Base-by-base conservation (phyloP, 2,113 vertebrate genomes). In the Serilophus lunatus region DNA sequence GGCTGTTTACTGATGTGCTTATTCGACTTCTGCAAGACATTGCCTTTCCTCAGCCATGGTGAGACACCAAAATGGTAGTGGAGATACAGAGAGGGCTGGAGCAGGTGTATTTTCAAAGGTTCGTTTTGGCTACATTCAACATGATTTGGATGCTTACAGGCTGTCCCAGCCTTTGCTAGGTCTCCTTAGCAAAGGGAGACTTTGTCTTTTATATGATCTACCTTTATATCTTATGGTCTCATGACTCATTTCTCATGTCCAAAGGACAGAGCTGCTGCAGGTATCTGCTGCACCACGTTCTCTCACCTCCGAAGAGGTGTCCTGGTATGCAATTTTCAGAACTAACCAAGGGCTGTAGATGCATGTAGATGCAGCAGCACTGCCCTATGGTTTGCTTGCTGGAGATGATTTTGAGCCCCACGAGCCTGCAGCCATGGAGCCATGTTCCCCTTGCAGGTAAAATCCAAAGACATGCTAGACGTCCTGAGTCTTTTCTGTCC, bases 321-420 rank as follows among this genome's bases (percentile, higher is more conserved):
- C 9, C 47, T 51, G 38, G 17, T 12, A 26, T 22, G 50, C 2
- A 24, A 13, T 75, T 92, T 94, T 84, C 56, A 91, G 23, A 91
- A 26, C 44, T 56, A 33, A 17, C 12, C 3, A 6, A 28, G 51
- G 53, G 26, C 42, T 75, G n/a, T 24, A 65, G 74, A n/a, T n/a
- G 44, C 17, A 31, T 2, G 2, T 1, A 83, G 63, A 63, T 10
- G 29, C 38, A 38, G 47, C 51, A 60, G 81, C 47, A 51, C 26
- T 82, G 54, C 26, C 29, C 9, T 40, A 18, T 1, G 13, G 13
- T 63, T 81, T 66, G 45, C 28, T 81, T 0, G 0, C 47, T 72
- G 6, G 3, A 25, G 56, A 31, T 74, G 60, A 40, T 76, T 82
- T 92, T 2, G 4, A 86, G 49, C n/a, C 14, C 15, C 6, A 5